Evolutionary conservation across 1,140 invertebrate species (phyloP), one percentile per base, ranked within the genome.

Genomic region (Leptopilina clavipes): DNA sequence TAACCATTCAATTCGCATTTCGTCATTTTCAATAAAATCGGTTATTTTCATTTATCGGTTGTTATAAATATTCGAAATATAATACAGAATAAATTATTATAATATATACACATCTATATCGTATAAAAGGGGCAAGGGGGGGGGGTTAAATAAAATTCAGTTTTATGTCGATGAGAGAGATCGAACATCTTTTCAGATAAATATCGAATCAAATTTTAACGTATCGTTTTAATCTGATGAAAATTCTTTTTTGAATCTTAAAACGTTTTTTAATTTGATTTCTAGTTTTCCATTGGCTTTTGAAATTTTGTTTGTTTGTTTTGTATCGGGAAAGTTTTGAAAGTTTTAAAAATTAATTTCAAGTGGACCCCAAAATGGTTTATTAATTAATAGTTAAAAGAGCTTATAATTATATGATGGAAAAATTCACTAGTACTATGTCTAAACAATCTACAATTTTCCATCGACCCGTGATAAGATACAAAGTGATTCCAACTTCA

Each of bases 391-490:
- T 40, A 40, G 37, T 40, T 40, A 40, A 40, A 40, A 40, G 37
- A 40, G 5, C 37, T 40, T 40, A 40, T n/a, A 17, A 0, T 52
- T 52, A 52, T 17, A 52, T n/a, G n/a, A 52, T 52, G 48, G 48
- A 52, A 52, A 52, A 52, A 52, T 52, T n/a, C 6, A 17, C 48
- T 52, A 52, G 7, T 17, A 17, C n/a, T 52, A 52, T 17, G 6
- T n/a, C 48, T 52, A 52, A 52, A 52, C 48, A 48, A 14, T 48
- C 45, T 48, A 48, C n/a, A 5, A 52, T 52, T 52, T 52, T 52
- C 48, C 48, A 52, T 52, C 48, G 48, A 52, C 48, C 48, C 48
- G 48, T 52, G 14, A 52, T 52, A 52, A 52, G 48, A 52, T 52
- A n/a, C 48, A 52, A 48, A 48, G 44, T 48, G 44, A 14, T 48